Evolutionary conservation across 2,888 invertebrate genomes (phyloP).

Genomic region (Sinodicranocentrus sp.): DNA sequence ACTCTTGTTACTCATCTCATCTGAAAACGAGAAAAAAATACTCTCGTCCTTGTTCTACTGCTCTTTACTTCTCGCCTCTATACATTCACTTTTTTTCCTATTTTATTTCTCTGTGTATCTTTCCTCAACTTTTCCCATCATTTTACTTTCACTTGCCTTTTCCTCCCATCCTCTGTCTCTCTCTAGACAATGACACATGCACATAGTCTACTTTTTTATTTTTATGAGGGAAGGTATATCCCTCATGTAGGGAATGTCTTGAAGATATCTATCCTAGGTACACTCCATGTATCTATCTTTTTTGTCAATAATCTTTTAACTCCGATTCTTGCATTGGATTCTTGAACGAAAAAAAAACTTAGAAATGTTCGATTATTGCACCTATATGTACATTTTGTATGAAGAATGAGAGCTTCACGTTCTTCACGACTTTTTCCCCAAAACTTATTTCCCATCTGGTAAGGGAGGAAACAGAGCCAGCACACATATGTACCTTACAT

Average conservation of each 20-base stretch:
- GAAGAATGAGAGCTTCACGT: not conserved
- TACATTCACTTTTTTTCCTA: not conserved
- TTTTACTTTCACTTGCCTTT: not conserved
- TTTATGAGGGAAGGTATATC: not conserved
- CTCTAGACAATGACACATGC: slow-evolving; percentile 2
- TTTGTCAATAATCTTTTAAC: slow-evolving; percentile 30
- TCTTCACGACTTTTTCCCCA: slow-evolving; percentile 1
- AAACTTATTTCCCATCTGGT: slow-evolving; percentile 2
- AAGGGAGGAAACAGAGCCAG: not conserved
- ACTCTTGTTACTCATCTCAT: slow-evolving; percentile 1
- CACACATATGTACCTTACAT: not conserved
- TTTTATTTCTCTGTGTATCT: slow-evolving; percentile 19
- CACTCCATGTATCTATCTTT: slow-evolving; percentile 30
- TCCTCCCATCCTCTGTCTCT: not conserved
- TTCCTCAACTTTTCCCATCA: slow-evolving; percentile 33
- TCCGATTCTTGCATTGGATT: not conserved
- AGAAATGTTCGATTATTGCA: slow-evolving; percentile 15
- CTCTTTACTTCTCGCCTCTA: slow-evolving; percentile 1
- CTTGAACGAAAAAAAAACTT: not conserved
- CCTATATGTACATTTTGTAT: not conserved
- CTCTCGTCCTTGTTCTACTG: slow-evolving; percentile 1
- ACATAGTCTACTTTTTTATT: not conserved
- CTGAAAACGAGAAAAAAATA: slow-evolving; percentile 3
- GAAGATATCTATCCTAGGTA: too few relatives aligned
- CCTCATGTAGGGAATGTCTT: too few relatives aligned